These are phyloP conservation scores for Drosophila triauraria DNA, from an alignment of 1,140 invertebrate species.

Conservation along the genomic window DNA sequence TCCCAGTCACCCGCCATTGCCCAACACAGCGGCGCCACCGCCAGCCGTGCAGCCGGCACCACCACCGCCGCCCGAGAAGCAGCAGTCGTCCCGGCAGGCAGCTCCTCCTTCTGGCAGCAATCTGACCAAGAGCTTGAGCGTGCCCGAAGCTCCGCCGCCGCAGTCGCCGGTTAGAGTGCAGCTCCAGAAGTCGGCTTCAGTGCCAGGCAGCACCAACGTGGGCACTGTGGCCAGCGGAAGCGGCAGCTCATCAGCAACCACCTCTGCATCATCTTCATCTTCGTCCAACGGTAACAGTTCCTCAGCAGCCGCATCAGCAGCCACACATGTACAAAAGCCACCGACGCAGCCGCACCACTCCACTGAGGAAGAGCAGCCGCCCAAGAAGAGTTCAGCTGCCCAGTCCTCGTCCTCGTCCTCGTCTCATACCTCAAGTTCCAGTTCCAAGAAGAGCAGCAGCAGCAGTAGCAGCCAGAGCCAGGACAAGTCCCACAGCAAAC, in stretches of 20 bases:
- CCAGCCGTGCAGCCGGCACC: conserved; percentile 73
- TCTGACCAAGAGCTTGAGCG: conserved; percentile 74
- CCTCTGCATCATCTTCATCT: conserved; percentile 34
- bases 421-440: conserved; percentile 41
- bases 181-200: conserved; percentile 84
- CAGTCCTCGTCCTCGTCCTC: neutral
- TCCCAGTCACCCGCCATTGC: conserved; percentile 90
- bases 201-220: conserved; percentile 85
- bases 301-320: conserved; percentile 56
- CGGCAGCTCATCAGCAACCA: too few species aligned
- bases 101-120: conserved; percentile 6
- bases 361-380: conserved; percentile 50
- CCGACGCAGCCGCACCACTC: conserved; percentile 44
- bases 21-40: conserved; percentile 83
- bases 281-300: conserved; percentile 81
- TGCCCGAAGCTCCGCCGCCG: conserved; percentile 49
- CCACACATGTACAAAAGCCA: conserved; percentile 70
- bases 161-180: conserved; percentile 43
- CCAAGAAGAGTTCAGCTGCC: conserved; percentile 26
- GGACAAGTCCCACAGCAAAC: conserved; percentile 65
- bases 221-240: conserved; percentile 53
- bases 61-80: conserved; percentile 60
- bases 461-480: conserved; percentile 10
- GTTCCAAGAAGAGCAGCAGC: conserved; percentile 36
- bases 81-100: conserved; percentile 13